A percentile compares a stretch with the other conserved stretches of the same genome.
phyloP scores from a whole-genome alignment of 1,140 invertebrate species.

The Apis laboriosa region DNA sequence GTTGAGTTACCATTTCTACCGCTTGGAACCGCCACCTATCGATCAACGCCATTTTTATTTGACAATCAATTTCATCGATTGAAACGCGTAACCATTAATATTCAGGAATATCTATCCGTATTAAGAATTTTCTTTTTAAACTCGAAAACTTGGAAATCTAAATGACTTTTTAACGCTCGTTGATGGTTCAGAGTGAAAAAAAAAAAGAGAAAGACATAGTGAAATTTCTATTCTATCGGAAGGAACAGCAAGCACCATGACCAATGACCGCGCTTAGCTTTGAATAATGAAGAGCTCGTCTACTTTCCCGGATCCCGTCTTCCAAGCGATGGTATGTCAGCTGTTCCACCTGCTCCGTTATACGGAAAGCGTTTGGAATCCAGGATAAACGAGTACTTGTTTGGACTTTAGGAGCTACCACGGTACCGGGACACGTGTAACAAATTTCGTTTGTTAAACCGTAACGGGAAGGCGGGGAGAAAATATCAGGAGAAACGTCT shows the following conservation, averaged over 20 bases:
- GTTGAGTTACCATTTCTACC: too few relatives aligned
- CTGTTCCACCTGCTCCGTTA: conserved; percentile 40
- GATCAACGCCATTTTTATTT: too few relatives aligned
- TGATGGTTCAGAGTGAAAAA: conserved; percentile 8
- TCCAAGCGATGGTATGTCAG: conserved; percentile 39
- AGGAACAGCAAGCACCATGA: conserved; percentile 65
- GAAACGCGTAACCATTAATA: too few relatives aligned
- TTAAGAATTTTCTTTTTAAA: too few relatives aligned
- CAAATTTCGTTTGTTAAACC: conserved; percentile 26
- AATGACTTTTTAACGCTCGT: neutral
- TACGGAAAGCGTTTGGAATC: conserved; percentile 4
- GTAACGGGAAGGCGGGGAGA: too few relatives aligned
- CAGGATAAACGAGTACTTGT: conserved; percentile 39
- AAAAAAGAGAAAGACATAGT: conserved; percentile 42
- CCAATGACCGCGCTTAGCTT: conserved; percentile 73
- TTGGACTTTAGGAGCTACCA: conserved; percentile 17
- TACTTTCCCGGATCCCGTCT: conserved; percentile 41
- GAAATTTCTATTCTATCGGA: neutral
- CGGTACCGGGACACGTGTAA: neutral
- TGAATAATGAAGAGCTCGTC: conserved; percentile 73
- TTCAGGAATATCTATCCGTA: too few relatives aligned
- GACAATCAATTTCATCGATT: too few relatives aligned
- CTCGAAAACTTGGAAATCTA: neutral
- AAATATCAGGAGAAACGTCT: neutral
- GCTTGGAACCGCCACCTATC: too few relatives aligned